Percentiles rank a stretch among this genome's conserved stretches.
Evolutionary conservation across 1,140 invertebrate species (phyloP).

Genomic region (Lysiphlebus fabarum): DNA sequence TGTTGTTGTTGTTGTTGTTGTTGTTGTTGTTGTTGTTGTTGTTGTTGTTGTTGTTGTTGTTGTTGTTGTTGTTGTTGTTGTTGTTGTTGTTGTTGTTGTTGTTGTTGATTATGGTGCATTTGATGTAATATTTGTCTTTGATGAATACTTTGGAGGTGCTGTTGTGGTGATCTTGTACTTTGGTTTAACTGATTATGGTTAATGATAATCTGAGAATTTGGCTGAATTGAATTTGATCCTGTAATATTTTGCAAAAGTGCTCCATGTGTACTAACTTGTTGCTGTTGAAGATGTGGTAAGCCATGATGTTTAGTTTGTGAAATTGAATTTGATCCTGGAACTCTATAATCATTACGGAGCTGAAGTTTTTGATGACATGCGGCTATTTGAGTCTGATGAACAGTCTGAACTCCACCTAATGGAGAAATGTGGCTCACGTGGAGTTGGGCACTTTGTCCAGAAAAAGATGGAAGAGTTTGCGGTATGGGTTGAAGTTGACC

Average conservation of each 20-base stretch:
- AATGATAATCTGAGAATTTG: conserved; percentile 45
- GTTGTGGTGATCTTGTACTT: conserved; percentile 45
- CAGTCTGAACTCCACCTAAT: conserved; percentile 48
- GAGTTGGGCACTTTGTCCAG: conserved; percentile 49
- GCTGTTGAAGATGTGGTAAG: conserved; percentile 33
- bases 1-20: conserved; percentile 12
- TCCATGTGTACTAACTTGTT: conserved; percentile 36
- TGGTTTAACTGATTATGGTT: conserved; percentile 48
- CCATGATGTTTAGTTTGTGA: conserved; percentile 37
- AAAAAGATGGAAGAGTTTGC: conserved; percentile 44
- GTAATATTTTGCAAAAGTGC: conserved; percentile 38
- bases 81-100: conserved; percentile 7
- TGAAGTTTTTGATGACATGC: conserved; percentile 36
- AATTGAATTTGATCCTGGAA: conserved; percentile 36
- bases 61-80: conserved; percentile 13
- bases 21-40: conserved; percentile 32
- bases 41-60: conserved; percentile 30
- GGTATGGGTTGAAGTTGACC: conserved; percentile 44
- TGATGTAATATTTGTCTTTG: conserved; percentile 59
- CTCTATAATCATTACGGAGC: conserved; percentile 42
- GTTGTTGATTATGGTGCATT: conserved; percentile 59
- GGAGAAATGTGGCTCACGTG: conserved; percentile 51
- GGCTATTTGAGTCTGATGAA: conserved; percentile 49
- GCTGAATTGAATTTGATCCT: conserved; percentile 32
- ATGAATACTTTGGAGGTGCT: conserved; percentile 50